Evolutionary conservation across 2,113 vertebrate species (phyloP).

Genomic region (Scortum barcoo): DNA sequence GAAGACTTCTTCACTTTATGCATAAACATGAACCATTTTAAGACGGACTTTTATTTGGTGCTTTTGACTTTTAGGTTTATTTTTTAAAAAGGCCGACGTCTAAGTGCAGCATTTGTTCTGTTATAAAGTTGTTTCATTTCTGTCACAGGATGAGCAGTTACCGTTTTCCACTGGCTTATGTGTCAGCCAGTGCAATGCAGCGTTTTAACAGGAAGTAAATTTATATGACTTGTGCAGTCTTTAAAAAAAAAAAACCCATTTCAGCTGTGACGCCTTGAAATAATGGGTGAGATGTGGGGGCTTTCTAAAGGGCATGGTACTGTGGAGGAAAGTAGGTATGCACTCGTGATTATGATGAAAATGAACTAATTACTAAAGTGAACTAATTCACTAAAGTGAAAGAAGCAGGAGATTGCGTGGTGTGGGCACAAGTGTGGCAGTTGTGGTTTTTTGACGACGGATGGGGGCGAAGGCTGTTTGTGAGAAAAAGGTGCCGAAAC

Average conservation of each 20-base stretch:
- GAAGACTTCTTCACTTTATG: no score
- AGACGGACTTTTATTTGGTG: constrained; percentile 28
- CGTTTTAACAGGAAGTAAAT: constrained; percentile 7
- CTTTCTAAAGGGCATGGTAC: neutral
- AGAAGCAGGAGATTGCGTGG: neutral
- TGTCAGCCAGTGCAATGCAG: neutral
- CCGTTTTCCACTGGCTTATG: neutral
- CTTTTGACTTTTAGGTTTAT: neutral
- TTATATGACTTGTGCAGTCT: neutral
- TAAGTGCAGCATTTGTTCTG: neutral
- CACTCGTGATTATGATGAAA: neutral
- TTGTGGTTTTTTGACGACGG: no score
- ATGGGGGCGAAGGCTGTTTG: neutral
- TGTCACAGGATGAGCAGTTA: neutral
- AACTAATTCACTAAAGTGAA: neutral
- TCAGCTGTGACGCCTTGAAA: neutral
- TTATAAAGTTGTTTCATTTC: neutral
- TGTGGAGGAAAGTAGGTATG: neutral
- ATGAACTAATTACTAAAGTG: accelerated
- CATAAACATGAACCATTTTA: neutral
- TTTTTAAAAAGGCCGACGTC: neutral
- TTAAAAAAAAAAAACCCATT: neutral
- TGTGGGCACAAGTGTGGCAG: neutral
- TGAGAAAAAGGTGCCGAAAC: neutral
- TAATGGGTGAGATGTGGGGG: neutral